Percentiles rank a stretch among this genome's conserved stretches.
Conservation (phyloP, 2,113 vertebrate species). For the Eulemur rufifrons region DNA sequence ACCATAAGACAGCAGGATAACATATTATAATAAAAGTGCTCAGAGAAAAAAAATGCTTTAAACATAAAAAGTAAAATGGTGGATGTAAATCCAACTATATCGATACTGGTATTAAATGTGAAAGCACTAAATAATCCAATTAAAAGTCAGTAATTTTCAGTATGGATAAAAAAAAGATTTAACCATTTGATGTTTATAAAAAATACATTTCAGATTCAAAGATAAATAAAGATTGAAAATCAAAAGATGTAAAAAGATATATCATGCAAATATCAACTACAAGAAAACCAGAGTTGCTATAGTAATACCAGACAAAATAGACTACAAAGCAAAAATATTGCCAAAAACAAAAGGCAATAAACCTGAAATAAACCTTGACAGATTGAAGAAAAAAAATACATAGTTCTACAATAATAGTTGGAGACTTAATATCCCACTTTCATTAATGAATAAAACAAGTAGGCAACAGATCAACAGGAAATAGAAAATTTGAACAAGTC, state of each 20-base stretch:
- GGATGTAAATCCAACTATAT: neutral
- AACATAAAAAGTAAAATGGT: neutral
- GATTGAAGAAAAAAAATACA: neutral
- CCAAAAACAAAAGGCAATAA: neutral
- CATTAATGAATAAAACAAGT: neutral
- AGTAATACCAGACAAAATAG: neutral
- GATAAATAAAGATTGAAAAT: neutral
- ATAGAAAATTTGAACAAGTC: neutral
- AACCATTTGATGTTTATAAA: neutral
- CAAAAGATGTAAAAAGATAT: neutral
- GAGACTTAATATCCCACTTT: neutral
- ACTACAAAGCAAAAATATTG: neutral
- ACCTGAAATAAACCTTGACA: neutral
- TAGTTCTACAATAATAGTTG: neutral
- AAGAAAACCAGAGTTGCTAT: neutral
- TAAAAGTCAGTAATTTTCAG: neutral
- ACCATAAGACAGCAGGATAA: neutral
- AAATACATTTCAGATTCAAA: neutral
- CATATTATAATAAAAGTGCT: neutral
- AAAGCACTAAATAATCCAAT: neutral
- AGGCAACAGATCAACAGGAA: neutral
- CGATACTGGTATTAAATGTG: neutral
- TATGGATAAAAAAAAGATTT: neutral
- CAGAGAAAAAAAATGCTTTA: neutral
- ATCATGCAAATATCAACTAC: neutral